Percentiles rank a stretch among this genome's conserved stretches.
phyloP scores from a whole-genome alignment of 2,113 vertebrate genomes.

The Mesitornis unicolor region DNA sequence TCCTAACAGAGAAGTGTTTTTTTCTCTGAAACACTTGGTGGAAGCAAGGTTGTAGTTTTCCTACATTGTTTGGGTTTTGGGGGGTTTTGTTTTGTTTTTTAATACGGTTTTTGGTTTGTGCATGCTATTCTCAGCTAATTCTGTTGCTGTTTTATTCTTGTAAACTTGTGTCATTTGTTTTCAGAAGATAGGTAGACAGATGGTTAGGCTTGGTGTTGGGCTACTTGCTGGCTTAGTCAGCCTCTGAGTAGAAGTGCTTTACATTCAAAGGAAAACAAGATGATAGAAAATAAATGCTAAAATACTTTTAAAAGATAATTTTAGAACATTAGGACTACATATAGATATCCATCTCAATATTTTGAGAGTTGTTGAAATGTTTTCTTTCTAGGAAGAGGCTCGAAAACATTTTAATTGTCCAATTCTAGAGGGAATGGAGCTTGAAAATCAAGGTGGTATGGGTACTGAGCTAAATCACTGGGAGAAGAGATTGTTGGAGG shows the following conservation, averaged over 20 bases:
- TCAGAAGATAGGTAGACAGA: background rate
- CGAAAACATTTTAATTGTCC: conserved; percentile 91
- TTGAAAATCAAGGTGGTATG: conserved; percentile 96
- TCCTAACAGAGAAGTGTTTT: background rate
- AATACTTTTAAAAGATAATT: background rate
- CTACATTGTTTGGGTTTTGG: background rate
- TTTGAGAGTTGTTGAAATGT: background rate
- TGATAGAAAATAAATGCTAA: background rate
- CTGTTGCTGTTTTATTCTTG: background rate
- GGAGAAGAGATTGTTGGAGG: conserved; percentile 95
- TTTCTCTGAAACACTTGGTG: background rate
- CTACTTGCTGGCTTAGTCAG: background rate
- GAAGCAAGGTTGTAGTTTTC: background rate
- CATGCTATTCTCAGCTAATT: background rate
- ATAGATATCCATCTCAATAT: background rate
- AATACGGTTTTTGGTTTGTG: background rate
- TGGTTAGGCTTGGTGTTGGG: background rate
- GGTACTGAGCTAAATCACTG: conserved; percentile 97
- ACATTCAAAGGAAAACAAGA: background rate
- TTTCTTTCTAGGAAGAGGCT: conserved; percentile 85
- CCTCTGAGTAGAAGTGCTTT: background rate
- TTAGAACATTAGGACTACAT: background rate
- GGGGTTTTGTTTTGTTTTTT: background rate
- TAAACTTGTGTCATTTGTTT: background rate
- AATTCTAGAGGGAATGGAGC: conserved; percentile 93